Conservation (phyloP, 2,113 vertebrate genomes). For the Corydoras sp. region DNA sequence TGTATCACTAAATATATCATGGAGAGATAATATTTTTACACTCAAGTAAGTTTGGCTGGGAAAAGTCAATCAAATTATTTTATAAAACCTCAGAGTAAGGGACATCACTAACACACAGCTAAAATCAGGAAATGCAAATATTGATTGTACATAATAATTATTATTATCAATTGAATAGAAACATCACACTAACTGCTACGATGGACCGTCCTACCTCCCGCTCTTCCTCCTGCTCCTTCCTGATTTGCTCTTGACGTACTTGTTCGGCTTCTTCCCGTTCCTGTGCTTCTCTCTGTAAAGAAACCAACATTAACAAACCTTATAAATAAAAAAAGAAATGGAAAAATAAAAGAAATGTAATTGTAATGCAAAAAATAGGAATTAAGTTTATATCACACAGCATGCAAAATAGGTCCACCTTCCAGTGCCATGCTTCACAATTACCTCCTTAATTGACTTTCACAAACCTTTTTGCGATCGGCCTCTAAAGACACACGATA, state of each 20-base stretch:
- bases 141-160: no score
- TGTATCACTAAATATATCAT: no score
- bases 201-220: slow-evolving; percentile 76
- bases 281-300: slow-evolving; percentile 86
- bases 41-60: no score
- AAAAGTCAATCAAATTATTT: no score
- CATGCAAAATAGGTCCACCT: background rate
- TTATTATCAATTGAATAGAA: no score
- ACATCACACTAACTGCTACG: background rate
- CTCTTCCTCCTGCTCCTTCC: slow-evolving; percentile 93
- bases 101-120: no score
- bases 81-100: no score
- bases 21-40: no score
- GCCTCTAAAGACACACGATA: slow-evolving; percentile 95
- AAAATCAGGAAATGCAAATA: no score
- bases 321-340: background rate
- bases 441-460: background rate
- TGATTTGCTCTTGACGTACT: slow-evolving; percentile 89
- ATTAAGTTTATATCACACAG: background rate
- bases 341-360: background rate
- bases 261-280: slow-evolving; percentile 96
- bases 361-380: background rate
- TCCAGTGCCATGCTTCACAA: background rate
- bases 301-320: background rate
- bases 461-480: slow-evolving; percentile 88